Evolutionary conservation across 1,140 invertebrate genomes (phyloP).

Genomic region (Delia radicum): DNA sequence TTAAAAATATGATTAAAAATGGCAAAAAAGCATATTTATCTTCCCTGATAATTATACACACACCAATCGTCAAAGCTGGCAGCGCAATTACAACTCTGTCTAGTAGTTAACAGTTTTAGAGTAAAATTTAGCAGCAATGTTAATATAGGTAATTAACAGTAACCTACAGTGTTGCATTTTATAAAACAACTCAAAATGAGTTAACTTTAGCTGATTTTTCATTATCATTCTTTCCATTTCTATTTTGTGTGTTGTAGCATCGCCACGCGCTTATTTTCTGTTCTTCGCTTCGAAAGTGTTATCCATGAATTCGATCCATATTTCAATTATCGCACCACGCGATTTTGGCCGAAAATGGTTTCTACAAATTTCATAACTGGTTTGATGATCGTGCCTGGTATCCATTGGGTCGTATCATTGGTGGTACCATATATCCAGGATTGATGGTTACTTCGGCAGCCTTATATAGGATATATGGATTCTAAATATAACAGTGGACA

Average conservation of each 20-base stretch:
- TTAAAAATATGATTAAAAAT: too few relatives aligned
- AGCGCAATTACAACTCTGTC: not conserved
- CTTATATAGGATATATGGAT: conserved; percentile 84
- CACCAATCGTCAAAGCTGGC: not conserved
- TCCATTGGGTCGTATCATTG: conserved; percentile 94
- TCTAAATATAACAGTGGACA: conserved; percentile 92
- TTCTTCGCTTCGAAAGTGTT: conserved; percentile 95
- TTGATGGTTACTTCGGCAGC: conserved; percentile 96
- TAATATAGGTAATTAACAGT: not conserved
- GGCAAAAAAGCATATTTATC: too few relatives aligned
- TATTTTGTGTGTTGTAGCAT: conserved; percentile 70
- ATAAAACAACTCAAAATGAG: too few relatives aligned
- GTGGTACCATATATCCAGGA: conserved; percentile 96
- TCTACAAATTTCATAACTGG: conserved; percentile 98
- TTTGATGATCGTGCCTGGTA: conserved; percentile 99
- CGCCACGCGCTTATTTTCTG: conserved; percentile 91
- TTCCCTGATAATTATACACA: too few relatives aligned
- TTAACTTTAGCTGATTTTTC: too few relatives aligned
- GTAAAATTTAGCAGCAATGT: not conserved
- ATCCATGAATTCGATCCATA: conserved; percentile 99
- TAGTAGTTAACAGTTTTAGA: not conserved
- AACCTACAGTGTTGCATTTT: not conserved
- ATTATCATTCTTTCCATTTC: conserved; percentile 28
- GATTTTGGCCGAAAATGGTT: conserved; percentile 93
- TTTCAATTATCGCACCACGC: conserved; percentile 97